Percentiles rank a stretch among this genome's conserved stretches.
phyloP scores from a whole-genome alignment of 2,113 vertebrate genomes.

The Chlamydotis undulata region DNA sequence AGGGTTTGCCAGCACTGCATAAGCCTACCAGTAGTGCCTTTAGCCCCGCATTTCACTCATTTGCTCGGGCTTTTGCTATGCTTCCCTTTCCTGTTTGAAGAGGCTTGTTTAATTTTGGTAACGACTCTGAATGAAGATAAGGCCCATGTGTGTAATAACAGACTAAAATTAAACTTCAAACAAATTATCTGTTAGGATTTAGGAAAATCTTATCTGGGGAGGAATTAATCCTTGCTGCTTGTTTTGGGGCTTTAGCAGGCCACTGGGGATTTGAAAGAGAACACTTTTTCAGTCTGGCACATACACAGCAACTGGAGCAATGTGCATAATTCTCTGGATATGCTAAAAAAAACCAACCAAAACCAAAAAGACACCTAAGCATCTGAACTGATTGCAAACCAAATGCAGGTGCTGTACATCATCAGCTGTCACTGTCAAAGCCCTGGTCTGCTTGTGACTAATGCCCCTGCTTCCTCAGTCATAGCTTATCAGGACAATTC shows the following conservation, averaged over 20 bases:
- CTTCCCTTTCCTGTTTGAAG: conserved; percentile 39
- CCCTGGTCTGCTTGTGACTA: conserved; percentile 20
- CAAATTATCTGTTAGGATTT: conserved; percentile 74
- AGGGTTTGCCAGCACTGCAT: background rate
- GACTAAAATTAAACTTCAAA: conserved; percentile 78
- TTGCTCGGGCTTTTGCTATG: background rate
- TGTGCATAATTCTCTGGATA: background rate
- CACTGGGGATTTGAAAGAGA: conserved; percentile 49
- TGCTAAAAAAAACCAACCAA: background rate
- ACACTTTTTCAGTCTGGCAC: conserved; percentile 16
- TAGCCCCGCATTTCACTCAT: background rate
- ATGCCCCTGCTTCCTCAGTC: background rate
- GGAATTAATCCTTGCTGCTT: conserved; percentile 68
- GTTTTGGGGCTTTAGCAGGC: conserved; percentile 63
- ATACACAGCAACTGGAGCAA: conserved; percentile 1
- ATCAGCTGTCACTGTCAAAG: conserved; percentile 60
- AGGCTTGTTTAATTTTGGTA: conserved; percentile 68
- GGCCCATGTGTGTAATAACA: conserved; percentile 57
- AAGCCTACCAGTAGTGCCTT: background rate
- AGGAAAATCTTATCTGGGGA: conserved; percentile 67
- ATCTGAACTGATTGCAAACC: conserved; percentile 60
- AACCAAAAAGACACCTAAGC: background rate
- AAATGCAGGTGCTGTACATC: conserved; percentile 47
- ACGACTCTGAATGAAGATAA: conserved; percentile 68
- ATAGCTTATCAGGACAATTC: background rate